Evolutionary conservation across 1,140 invertebrate species (phyloP), one percentile per base, ranked within the genome.

Genomic region (Nymphalis io): DNA sequence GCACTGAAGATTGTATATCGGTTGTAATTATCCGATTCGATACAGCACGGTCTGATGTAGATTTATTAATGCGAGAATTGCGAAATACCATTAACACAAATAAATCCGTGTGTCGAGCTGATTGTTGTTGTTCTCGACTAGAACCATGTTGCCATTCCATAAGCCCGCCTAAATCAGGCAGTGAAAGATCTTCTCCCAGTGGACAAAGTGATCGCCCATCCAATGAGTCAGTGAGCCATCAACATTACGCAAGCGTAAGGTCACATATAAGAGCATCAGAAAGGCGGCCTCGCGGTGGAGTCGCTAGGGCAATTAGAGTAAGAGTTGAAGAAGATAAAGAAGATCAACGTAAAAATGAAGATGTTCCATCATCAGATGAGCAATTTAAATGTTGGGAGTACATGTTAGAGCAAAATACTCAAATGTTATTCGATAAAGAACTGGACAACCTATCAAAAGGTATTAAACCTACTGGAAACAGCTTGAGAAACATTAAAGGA

Each of bases 331-430:
- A 94, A 80, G 93, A 94, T 44, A 92, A 93, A 74, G 94, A 94
- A 77, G 94, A 94, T 55, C 93, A 94, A 63, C 94, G 94, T 89
- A 95, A 85, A 69, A 78, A 73, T 12, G 89, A 90, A 38, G 88
- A 89, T 38, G 16, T 78, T 21, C 72, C 82, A 0, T 82, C 80
- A 23, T 96, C 95, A 4, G 96, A 97, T 75, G 97, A 98, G 81
- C 96, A 97, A 82, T 97, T 97, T 79, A 96, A 97, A 74, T 97
- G 96, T 78, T 98, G 97, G 97, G 97, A 98, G 76, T 98, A 97
- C 79, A 97, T 98, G 96, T 84, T 98, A 18, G 97, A 97, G 80
- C 96, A 97, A 87, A 98, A 98, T 78, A 97, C 96, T 0, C 96
- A 97, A 80, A 87, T 97, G 70, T 79, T 98, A 0, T 98, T 97